Evolutionary conservation across 2,888 invertebrate species (phyloP), one percentile per base, ranked within the genome.

Genomic region (Poecilobothrus nobilitatus): DNA sequence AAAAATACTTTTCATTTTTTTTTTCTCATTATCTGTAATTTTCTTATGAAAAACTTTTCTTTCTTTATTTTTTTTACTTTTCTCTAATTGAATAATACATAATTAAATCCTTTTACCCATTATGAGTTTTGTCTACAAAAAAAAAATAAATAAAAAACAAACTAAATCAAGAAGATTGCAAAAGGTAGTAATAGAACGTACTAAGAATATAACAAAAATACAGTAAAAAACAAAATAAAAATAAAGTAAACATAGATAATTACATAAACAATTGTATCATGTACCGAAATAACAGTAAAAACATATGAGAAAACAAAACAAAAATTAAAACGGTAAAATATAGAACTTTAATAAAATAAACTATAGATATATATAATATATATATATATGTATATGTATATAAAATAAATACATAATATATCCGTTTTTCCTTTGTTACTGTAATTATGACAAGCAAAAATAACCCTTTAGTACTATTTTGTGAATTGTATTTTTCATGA

Each of bases 91-190:
- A 53, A 53, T 53, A 53, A 53, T 53, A n/a, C 53, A 53, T 53
- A 53, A 53, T 53, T 53, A 53, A 53, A 53, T 53, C 53, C 53
- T 53, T 53, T 53, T 53, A 53, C 53, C 53, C 53, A 53, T 53
- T 53, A 53, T 18, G 12, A 37, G 37, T 37, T 37, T 27, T 37
- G 37, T 37, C 10, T 37, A 37, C 37, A 37, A 37, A 37, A 12
- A 37, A 4, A 12, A 37, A 12, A 27, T 8, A 37, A 37, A 12
- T 7, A 37, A 37, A 37, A 37, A 37, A 37, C 37, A 37, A 37
- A 37, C n/a, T n/a, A 27, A 27, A 27, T 27, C 27, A 27, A 27
- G 27, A 8, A 37, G 4, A 37, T 37, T 27, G 27, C 5, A 27
- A 37, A 37, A 8, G 37, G 37, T 37, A 37, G 37, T 37, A 37